Conservation (phyloP, 2,113 vertebrate genomes). For the Syngnathus typhle region DNA sequence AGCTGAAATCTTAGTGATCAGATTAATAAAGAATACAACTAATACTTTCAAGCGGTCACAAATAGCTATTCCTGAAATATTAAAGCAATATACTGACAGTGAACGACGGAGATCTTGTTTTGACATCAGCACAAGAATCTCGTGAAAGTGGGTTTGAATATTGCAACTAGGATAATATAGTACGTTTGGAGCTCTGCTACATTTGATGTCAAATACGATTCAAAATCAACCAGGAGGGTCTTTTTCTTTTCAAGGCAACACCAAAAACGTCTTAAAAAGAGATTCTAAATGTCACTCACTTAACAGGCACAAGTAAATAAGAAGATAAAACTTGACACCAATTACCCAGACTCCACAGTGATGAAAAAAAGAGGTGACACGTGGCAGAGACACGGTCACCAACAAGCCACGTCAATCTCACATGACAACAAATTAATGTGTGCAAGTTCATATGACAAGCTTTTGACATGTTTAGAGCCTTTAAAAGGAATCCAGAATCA, state of each 20-base stretch:
- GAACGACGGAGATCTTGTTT: no score
- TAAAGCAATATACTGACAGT: neutral
- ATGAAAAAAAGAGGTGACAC: neutral
- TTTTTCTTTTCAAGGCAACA: neutral
- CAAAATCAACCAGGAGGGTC: neutral
- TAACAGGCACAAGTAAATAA: neutral
- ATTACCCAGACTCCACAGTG: neutral
- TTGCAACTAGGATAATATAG: no score
- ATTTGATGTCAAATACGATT: neutral
- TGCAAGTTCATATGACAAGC: conserved; percentile 9
- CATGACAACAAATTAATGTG: conserved; percentile 9
- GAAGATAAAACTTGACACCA: neutral
- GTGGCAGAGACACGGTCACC: neutral
- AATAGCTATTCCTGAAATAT: neutral
- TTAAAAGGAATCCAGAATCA: conserved; percentile 24
- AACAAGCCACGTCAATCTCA: conserved; percentile 4
- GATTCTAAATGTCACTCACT: neutral
- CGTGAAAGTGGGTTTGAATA: no score
- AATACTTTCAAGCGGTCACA: neutral
- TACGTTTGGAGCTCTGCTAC: no score
- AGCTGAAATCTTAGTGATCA: neutral
- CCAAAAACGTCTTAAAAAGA: neutral
- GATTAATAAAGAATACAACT: neutral
- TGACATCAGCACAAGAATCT: no score
- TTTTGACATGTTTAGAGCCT: conserved; percentile 21